A percentile compares a stretch with the other conserved stretches of the same genome.
These are phyloP conservation scores for Polypedilum vanderplanki DNA, from an alignment of 1,140 invertebrate genomes.

Conservation along the genomic window DNA sequence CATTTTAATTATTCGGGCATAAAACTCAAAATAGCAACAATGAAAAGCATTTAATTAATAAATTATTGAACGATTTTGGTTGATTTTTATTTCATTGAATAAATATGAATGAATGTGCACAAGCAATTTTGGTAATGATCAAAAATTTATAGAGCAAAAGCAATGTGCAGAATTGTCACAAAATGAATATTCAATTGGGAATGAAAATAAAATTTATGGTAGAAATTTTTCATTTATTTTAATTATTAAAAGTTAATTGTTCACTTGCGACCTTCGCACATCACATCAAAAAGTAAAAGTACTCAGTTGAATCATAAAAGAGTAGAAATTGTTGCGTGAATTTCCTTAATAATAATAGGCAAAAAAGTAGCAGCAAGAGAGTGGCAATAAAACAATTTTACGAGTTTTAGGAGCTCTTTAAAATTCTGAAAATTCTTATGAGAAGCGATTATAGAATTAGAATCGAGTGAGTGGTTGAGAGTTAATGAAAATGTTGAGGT, in stretches of 20 bases:
- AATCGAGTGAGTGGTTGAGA: neutral
- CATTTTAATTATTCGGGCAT: neutral
- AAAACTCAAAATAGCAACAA: neutral
- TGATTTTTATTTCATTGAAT: neutral
- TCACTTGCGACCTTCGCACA: neutral
- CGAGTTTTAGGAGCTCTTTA: neutral
- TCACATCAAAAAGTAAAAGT: neutral
- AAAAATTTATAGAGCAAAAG: neutral
- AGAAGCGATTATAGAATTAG: neutral
- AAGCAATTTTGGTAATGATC: neutral
- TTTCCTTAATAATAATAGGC: neutral
- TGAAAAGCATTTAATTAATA: no score
- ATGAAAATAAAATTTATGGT: neutral
- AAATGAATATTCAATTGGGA: neutral
- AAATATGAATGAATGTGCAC: neutral
- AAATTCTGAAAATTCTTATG: neutral
- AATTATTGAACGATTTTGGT: neutral
- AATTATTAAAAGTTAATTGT: neutral
- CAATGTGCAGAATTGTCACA: neutral
- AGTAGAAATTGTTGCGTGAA: neutral
- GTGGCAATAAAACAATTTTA: conserved; percentile 1
- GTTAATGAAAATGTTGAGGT: neutral
- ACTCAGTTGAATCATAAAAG: neutral
- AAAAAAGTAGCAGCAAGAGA: neutral
- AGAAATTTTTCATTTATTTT: neutral